Conservation (phyloP, 1,140 invertebrate genomes). For the Colletes latitarsis region DNA sequence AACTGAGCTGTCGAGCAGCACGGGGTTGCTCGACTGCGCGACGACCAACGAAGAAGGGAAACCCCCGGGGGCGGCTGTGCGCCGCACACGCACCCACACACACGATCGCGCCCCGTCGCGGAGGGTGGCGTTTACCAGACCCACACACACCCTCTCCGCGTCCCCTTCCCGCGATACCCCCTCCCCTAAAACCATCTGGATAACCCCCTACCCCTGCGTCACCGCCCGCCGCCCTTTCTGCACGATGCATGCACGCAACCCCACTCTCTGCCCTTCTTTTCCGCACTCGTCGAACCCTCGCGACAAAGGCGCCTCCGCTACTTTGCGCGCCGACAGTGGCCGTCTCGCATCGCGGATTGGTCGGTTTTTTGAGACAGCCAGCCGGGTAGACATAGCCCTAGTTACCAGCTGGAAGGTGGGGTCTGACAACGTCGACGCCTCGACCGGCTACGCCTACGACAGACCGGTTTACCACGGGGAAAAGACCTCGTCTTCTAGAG, state of each 20-base stretch:
- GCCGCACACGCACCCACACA: slow-evolving; percentile 58
- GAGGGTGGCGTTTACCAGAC: slow-evolving; percentile 58
- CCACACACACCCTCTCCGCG: slow-evolving; percentile 45
- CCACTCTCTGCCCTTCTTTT: slow-evolving; percentile 46
- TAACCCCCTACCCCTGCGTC: slow-evolving; percentile 5
- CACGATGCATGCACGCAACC: slow-evolving; percentile 26
- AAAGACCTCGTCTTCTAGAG: slow-evolving; percentile 55
- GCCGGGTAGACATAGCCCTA: slow-evolving; percentile 80
- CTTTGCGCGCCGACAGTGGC: slow-evolving; percentile 78
- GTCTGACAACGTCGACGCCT: slow-evolving; percentile 73
- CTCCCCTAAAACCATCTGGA: too few relatives aligned
- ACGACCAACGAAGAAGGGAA: slow-evolving; percentile 67
- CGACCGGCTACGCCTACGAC: slow-evolving; percentile 73
- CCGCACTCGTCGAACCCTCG: slow-evolving; percentile 47
- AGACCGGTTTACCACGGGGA: slow-evolving; percentile 70
- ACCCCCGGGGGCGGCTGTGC: slow-evolving; percentile 71
- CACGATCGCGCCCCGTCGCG: slow-evolving; percentile 4
- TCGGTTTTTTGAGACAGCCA: slow-evolving; percentile 79
- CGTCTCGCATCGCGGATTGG: slow-evolving; percentile 81
- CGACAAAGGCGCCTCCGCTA: slow-evolving; percentile 73
- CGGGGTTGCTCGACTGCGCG: slow-evolving; percentile 76
- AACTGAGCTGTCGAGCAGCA: slow-evolving; percentile 77
- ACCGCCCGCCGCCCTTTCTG: slow-evolving; percentile 32
- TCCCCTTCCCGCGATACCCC: not conserved
- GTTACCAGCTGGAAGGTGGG: slow-evolving; percentile 75